Evolutionary conservation across 2,888 invertebrate species (phyloP).

Genomic region (Lordiphosa andalusiaca): DNA sequence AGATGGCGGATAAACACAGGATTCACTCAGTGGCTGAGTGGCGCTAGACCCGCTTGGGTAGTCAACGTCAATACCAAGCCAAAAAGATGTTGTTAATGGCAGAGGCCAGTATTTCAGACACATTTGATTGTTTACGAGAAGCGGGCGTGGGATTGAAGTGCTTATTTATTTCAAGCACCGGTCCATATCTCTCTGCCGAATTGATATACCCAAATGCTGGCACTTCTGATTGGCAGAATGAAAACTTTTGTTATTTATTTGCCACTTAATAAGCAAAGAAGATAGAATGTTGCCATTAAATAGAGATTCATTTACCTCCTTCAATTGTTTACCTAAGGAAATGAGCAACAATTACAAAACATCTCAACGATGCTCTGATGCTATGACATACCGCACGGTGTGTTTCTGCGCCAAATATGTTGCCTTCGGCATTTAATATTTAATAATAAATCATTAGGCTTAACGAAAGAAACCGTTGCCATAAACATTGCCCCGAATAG

Average conservation of each 20-base stretch:
- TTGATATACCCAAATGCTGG: constrained; percentile 5
- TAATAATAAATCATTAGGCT: constrained; percentile 15
- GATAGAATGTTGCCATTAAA: constrained; percentile 26
- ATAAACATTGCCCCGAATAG: constrained; percentile 23
- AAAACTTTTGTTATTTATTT: constrained; percentile 27
- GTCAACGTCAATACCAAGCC: constrained; percentile 3
- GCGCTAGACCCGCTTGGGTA: constrained; percentile 8
- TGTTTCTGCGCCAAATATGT: neutral
- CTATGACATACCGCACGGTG: no score
- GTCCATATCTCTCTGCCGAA: constrained; percentile 2
- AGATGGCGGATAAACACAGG: constrained; percentile 7
- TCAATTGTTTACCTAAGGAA: no score
- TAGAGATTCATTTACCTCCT: constrained; percentile 1
- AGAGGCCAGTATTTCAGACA: constrained; percentile 8
- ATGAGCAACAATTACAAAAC: no score
- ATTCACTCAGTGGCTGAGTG: constrained; percentile 2
- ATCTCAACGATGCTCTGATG: no score
- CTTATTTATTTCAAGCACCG: constrained; percentile 18
- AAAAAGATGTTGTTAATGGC: constrained; percentile 10
- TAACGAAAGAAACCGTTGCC: constrained; percentile 6
- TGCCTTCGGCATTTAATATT: no score
- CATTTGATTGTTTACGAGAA: constrained; percentile 18
- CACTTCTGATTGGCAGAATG: constrained; percentile 18
- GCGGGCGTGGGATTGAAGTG: constrained; percentile 10
- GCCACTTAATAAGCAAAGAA: constrained; percentile 32